Conservation (phyloP, 2,888 invertebrate species). For the Lithophane socia region DNA sequence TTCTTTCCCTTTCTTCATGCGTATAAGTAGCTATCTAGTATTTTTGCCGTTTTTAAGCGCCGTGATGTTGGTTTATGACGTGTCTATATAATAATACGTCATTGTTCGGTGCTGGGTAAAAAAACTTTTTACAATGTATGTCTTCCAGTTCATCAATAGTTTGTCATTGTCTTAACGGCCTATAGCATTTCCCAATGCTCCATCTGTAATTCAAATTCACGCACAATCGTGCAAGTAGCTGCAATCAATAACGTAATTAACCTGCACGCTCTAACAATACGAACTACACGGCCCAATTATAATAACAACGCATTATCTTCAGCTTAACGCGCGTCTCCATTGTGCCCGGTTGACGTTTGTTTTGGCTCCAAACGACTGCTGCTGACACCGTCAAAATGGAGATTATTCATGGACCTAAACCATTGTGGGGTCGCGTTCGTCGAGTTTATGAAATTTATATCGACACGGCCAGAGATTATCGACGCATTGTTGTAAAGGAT, state of each 20-base stretch:
- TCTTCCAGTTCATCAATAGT: not conserved
- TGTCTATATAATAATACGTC: no score
- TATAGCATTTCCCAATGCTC: not conserved
- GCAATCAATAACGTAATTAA: slow-evolving; percentile 65
- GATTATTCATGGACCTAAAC: slow-evolving; percentile 71
- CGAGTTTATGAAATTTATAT: slow-evolving; percentile 72
- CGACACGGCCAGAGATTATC: slow-evolving; percentile 69
- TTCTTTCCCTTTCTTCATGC: no score
- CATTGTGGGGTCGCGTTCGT: slow-evolving; percentile 62
- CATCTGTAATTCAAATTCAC: slow-evolving; percentile 19
- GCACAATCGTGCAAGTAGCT: slow-evolving; percentile 37
- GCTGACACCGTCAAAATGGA: slow-evolving; percentile 71
- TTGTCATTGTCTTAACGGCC: not conserved
- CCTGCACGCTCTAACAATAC: slow-evolving; percentile 64
- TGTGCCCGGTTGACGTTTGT: slow-evolving; percentile 69
- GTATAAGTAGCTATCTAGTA: no score
- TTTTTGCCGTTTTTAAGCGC: no score
- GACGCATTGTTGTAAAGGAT: slow-evolving; percentile 69
- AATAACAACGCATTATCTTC: slow-evolving; percentile 69
- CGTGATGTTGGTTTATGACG: no score
- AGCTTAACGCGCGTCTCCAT: slow-evolving; percentile 68
- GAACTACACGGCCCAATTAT: slow-evolving; percentile 65
- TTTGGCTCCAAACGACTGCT: slow-evolving; percentile 70
- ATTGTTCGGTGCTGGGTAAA: not conserved
- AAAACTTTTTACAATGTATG: not conserved